Evolutionary conservation across 2,113 vertebrate species (phyloP).

Genomic region (Anser brachyrhynchus): DNA sequence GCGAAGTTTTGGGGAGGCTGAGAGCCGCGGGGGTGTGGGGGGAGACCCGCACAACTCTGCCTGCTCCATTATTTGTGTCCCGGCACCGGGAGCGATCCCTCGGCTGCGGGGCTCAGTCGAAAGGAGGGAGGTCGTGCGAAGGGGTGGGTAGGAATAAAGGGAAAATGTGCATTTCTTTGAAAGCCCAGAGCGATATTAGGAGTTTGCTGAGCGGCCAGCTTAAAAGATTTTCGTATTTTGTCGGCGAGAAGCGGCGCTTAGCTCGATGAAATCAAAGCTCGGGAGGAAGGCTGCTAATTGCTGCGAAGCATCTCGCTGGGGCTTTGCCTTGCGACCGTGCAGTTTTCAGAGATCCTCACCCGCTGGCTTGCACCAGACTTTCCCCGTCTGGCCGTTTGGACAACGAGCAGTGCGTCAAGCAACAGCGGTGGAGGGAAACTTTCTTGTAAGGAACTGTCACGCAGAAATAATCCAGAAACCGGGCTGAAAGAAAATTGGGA

Average conservation of each 20-base stretch:
- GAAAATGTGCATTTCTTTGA: background rate
- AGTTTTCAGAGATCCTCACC: background rate
- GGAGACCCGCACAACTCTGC: slow-evolving; percentile 67
- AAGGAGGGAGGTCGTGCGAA: slow-evolving; percentile 47
- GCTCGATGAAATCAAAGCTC: background rate
- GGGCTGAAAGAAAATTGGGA: background rate
- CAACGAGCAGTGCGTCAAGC: background rate
- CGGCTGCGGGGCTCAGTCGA: slow-evolving; percentile 21
- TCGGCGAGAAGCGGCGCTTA: background rate
- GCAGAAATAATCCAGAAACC: background rate
- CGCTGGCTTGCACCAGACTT: slow-evolving; percentile 4
- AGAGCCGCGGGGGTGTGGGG: slow-evolving; percentile 58
- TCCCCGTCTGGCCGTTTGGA: background rate
- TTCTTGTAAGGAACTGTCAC: background rate
- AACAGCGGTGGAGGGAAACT: slow-evolving; percentile 34
- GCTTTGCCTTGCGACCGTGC: background rate
- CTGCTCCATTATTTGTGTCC: slow-evolving; percentile 71
- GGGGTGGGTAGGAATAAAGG: background rate
- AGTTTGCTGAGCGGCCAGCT: background rate
- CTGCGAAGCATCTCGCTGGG: background rate
- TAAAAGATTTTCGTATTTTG: background rate
- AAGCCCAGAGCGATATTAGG: background rate
- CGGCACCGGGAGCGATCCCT: slow-evolving; percentile 31
- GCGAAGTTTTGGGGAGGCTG: slow-evolving; percentile 53
- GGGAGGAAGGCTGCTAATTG: background rate